Conservation (phyloP, 1,140 invertebrate genomes). For the Marisa cornuarietis region DNA sequence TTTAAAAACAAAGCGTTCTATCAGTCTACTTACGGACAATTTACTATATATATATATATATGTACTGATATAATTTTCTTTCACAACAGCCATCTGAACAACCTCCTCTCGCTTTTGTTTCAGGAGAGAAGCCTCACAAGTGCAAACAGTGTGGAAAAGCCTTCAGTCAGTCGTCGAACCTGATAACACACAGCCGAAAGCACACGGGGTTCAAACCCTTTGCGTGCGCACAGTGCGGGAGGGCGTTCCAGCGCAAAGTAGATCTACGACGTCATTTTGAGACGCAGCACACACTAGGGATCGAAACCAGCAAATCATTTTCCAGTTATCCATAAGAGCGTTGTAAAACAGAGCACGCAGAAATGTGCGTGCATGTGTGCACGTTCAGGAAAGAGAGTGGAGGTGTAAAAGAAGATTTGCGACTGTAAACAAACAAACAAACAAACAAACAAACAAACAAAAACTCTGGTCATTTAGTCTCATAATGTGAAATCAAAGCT, state of each 20-base stretch:
- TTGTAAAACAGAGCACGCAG: too few relatives aligned
- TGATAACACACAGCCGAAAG: constrained; percentile 97
- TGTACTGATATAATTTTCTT: background rate
- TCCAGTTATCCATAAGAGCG: background rate
- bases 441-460: too few relatives aligned
- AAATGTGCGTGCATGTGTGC: too few relatives aligned
- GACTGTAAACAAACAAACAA: too few relatives aligned
- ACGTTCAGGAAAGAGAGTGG: too few relatives aligned
- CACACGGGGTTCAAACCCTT: constrained; percentile 99
- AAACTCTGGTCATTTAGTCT: too few relatives aligned
- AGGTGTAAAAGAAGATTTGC: too few relatives aligned
- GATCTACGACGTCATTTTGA: constrained; percentile 88
- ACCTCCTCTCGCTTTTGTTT: constrained; percentile 3
- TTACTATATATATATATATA: background rate
- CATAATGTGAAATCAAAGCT: too few relatives aligned
- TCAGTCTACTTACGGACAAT: background rate
- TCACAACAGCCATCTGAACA: background rate
- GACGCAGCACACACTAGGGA: constrained; percentile 78
- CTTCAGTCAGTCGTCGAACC: constrained; percentile 98
- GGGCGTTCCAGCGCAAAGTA: constrained; percentile 91
- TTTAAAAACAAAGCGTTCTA: background rate
- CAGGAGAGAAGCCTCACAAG: constrained; percentile 99
- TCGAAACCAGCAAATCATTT: constrained; percentile 6
- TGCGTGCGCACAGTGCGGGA: constrained; percentile 89
- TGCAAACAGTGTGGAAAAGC: constrained; percentile 98